Conservation (phyloP, 2,113 vertebrate species). For the Oxyura jamaicensis region DNA sequence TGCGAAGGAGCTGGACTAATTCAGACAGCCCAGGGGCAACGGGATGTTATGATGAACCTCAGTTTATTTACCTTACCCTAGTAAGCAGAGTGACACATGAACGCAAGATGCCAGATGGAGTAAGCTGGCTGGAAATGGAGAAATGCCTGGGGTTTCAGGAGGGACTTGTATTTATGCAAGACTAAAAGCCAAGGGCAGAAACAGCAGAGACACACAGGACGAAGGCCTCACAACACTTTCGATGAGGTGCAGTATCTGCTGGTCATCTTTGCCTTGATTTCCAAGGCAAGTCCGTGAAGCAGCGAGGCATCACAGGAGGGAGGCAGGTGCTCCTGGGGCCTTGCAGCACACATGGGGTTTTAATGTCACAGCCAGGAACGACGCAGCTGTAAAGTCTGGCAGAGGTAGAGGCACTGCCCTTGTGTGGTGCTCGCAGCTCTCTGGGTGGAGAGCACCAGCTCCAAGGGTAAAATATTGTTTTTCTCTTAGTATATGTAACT, state of each 20-base stretch:
- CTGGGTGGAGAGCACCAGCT: neutral
- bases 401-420: neutral
- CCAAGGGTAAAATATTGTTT: neutral
- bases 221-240: neutral
- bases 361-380: neutral
- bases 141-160: neutral
- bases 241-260: neutral
- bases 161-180: neutral
- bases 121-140: neutral
- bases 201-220: neutral
- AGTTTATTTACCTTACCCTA: neutral
- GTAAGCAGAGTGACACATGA: neutral
- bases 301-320: neutral
- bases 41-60: neutral
- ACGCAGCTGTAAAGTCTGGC: neutral
- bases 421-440: neutral
- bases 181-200: neutral
- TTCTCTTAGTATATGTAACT: constrained; percentile 20
- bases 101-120: neutral
- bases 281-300: neutral
- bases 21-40: neutral
- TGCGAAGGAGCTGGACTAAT: neutral
- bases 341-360: neutral
- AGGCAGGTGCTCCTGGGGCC: rapidly evolving
- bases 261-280: neutral